These are phyloP conservation scores for Notolepis coatsorum DNA, from an alignment of 2,797 vertebrate genomes.

Conservation along the genomic window DNA sequence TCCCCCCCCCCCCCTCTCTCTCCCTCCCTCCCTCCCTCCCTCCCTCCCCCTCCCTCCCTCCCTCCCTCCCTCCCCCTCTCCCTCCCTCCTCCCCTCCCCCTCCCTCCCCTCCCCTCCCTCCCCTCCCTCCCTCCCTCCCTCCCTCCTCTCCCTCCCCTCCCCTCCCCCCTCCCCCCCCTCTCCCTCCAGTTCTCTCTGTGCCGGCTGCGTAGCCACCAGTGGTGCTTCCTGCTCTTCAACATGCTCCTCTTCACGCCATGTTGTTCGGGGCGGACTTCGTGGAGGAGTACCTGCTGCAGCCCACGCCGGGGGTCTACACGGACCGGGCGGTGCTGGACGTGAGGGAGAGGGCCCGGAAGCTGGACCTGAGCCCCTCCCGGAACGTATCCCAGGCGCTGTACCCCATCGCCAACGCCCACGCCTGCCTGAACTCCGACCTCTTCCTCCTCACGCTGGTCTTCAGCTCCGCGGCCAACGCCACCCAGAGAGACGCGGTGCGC, in stretches of 20 bases:
- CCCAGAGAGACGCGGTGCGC: constrained; percentile 82
- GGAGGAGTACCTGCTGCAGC: constrained; percentile 90
- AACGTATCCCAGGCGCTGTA: constrained; percentile 84
- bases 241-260: constrained; percentile 89
- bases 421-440: constrained; percentile 79
- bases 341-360: constrained; percentile 86
- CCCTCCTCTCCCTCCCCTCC: not conserved
- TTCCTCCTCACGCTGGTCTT: constrained; percentile 88
- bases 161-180: not conserved
- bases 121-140: not conserved
- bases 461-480: constrained; percentile 82
- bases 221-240: constrained; percentile 94
- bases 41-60: not conserved
- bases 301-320: constrained; percentile 83
- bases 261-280: constrained; percentile 92
- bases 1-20: too few species aligned
- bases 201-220: constrained; percentile 92
- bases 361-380: constrained; percentile 77
- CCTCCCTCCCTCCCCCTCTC: not conserved
- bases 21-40: not conserved
- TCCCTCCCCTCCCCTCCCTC: not conserved
- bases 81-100: not conserved
- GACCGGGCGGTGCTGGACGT: constrained; percentile 81
- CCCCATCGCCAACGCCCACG: constrained; percentile 60
- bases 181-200: constrained; percentile 81